These are phyloP conservation scores for Coendou prehensilis DNA, from an alignment of 2,797 vertebrate species.

Conservation along the genomic window DNA sequence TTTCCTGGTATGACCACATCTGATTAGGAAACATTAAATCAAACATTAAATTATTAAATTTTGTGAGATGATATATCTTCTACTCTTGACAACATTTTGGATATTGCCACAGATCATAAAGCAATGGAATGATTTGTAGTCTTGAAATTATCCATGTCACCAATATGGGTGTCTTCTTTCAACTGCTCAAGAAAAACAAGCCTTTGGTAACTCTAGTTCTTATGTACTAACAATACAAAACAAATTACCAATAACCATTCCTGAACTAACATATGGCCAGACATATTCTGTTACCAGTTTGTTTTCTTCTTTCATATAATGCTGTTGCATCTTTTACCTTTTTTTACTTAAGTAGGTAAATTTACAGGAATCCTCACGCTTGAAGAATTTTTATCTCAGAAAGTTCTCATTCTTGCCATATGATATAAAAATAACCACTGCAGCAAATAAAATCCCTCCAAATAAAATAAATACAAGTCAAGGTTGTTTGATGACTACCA, in stretches of 20 bases:
- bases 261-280: slow-evolving; percentile 62
- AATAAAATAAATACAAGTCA: slow-evolving; percentile 82
- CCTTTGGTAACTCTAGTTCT: slow-evolving; percentile 76
- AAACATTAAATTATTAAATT: slow-evolving; percentile 52
- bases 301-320: slow-evolving; percentile 73
- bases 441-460: slow-evolving; percentile 83
- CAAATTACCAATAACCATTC: slow-evolving; percentile 77
- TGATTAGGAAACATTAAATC: slow-evolving; percentile 74
- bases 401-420: slow-evolving; percentile 76
- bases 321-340: slow-evolving; percentile 76
- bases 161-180: slow-evolving; percentile 67
- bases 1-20: slow-evolving; percentile 20
- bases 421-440: slow-evolving; percentile 88
- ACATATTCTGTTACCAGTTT: slow-evolving; percentile 35
- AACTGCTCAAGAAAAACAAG: slow-evolving; percentile 65
- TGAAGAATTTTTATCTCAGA: slow-evolving; percentile 72
- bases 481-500: slow-evolving; percentile 91
- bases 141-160: slow-evolving; percentile 68
- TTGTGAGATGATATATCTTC: slow-evolving; percentile 60
- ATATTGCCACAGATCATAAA: slow-evolving; percentile 78
- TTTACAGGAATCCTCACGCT: slow-evolving; percentile 79
- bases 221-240: slow-evolving; percentile 71
- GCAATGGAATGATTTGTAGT: slow-evolving; percentile 55
- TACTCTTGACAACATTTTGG: slow-evolving; percentile 70
- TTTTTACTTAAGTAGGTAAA: slow-evolving; percentile 74